Conservation (phyloP, 2,113 vertebrate species). For the Prunella himalayana region DNA sequence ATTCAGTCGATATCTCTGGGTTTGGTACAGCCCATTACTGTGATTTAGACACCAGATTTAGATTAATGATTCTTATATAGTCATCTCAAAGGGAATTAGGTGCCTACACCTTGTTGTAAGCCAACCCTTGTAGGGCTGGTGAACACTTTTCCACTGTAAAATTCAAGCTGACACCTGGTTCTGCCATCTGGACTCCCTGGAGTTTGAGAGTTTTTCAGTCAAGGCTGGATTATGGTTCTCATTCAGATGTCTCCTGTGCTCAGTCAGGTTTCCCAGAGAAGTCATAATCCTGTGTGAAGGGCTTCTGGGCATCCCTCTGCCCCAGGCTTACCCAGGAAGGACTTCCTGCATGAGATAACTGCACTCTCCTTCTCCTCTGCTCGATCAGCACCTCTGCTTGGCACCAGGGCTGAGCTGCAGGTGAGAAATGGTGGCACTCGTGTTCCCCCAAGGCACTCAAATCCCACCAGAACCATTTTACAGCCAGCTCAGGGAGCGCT, state of each 20-base stretch:
- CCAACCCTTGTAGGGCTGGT: background rate
- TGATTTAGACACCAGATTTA: background rate
- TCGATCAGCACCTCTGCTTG: accelerated
- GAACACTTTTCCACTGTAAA: background rate
- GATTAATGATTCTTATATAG: background rate
- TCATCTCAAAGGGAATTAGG: background rate
- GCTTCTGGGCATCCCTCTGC: background rate
- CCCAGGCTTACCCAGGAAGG: background rate
- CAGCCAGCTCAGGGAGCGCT: accelerated
- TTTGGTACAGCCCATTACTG: background rate
- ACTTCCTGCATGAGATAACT: background rate
- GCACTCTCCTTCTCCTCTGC: accelerated
- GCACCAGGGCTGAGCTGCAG: background rate
- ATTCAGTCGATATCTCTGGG: background rate
- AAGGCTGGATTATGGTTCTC: background rate
- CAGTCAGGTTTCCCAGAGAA: background rate
- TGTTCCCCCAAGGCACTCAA: background rate
- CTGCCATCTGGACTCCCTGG: background rate
- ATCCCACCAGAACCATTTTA: background rate
- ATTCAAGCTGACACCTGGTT: background rate
- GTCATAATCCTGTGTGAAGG: accelerated
- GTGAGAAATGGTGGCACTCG: background rate
- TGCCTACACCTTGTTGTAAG: background rate
- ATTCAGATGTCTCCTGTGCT: background rate
- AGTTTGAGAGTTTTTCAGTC: background rate